A percentile compares a stretch with the other conserved stretches of the same genome.
Conservation (phyloP, 2,797 vertebrate genomes). For the Cynopterus sphinx region DNA sequence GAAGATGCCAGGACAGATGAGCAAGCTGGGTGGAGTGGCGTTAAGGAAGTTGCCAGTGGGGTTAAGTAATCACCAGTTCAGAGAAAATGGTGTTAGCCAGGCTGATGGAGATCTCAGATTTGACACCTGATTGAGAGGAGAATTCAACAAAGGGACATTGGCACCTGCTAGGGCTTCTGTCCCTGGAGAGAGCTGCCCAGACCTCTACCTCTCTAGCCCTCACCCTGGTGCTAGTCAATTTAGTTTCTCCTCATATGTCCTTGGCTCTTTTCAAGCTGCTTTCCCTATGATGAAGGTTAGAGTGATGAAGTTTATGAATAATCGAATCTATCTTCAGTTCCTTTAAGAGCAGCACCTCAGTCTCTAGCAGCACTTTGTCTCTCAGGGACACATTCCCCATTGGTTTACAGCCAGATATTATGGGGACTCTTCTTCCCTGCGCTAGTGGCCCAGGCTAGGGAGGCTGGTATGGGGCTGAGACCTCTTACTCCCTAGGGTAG, state of each 20-base stretch:
- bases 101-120: not conserved
- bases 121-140: not conserved
- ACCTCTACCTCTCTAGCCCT: not conserved
- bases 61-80: not conserved
- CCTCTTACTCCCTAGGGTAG: not conserved
- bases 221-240: not conserved
- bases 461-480: not conserved
- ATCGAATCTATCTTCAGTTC: not conserved
- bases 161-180: not conserved
- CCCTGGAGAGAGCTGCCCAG: not conserved
- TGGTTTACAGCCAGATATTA: not conserved
- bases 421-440: not conserved
- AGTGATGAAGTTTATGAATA: not conserved
- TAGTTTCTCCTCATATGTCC: not conserved
- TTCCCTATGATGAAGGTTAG: not conserved
- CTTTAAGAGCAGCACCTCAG: not conserved
- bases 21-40: not conserved
- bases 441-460: not conserved
- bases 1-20: too few relatives aligned
- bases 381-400: not conserved
- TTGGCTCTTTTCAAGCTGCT: not conserved
- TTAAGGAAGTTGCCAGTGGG: not conserved
- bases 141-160: not conserved
- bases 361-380: not conserved
- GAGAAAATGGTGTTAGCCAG: not conserved